Evolutionary conservation across 2,797 vertebrate genomes (phyloP).

Genomic region (Botia almorhae): DNA sequence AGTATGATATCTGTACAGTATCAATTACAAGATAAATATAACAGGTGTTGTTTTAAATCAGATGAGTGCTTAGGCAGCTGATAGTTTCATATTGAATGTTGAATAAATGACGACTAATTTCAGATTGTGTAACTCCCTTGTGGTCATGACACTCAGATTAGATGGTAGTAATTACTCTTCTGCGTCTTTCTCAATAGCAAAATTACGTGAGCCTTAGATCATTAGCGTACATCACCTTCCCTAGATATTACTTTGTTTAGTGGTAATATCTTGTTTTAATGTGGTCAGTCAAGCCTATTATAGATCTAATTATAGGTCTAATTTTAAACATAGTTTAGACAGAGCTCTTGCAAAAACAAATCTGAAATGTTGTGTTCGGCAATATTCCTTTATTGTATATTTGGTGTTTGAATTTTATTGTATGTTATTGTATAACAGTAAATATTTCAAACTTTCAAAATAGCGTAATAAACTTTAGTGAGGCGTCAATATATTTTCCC

Average conservation of each 20-base stretch:
- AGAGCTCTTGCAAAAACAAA: no score
- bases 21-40: slow-evolving; percentile 78
- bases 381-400: no score
- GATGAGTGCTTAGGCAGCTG: slow-evolving; percentile 66
- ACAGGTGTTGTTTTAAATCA: slow-evolving; percentile 56
- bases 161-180: slow-evolving; percentile 9
- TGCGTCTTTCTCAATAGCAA: neutral
- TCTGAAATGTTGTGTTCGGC: no score
- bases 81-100: slow-evolving; percentile 58
- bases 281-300: slow-evolving; percentile 1
- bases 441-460: no score
- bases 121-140: slow-evolving; percentile 63
- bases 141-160: slow-evolving; percentile 55
- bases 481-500: no score
- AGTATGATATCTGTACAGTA: slow-evolving; percentile 58
- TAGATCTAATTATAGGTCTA: neutral
- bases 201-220: neutral
- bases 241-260: slow-evolving; percentile 8
- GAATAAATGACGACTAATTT: slow-evolving; percentile 64
- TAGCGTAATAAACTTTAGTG: no score
- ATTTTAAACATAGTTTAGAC: neutral
- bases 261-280: slow-evolving; percentile 21
- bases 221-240: neutral
- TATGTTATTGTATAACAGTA: no score
- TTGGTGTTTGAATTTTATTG: no score